Evolutionary conservation across 2,113 vertebrate genomes (phyloP).

Genomic region (Leptodactylus fuscus): DNA sequence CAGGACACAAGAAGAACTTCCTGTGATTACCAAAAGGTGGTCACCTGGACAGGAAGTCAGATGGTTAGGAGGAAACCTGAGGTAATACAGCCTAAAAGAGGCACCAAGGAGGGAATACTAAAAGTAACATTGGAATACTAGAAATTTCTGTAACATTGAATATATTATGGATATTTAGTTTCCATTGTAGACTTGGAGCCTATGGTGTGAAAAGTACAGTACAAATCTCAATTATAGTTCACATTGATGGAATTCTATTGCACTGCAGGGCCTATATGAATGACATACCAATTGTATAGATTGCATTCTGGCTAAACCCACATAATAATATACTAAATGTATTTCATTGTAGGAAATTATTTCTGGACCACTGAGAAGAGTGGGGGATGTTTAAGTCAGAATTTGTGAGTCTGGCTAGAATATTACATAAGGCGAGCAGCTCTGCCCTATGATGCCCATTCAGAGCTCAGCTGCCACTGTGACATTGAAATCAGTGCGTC

Average conservation of each 20-base stretch:
- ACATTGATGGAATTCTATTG: background rate
- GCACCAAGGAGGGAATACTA: background rate
- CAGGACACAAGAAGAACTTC: too few species aligned
- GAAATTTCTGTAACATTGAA: background rate
- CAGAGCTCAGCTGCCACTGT: background rate
- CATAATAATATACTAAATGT: background rate
- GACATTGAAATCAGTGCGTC: conserved; percentile 18
- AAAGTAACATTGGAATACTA: background rate
- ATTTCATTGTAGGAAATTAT: background rate
- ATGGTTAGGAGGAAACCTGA: background rate
- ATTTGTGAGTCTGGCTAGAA: background rate
- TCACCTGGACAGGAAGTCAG: background rate
- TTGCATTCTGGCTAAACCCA: background rate
- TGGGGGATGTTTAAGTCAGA: background rate
- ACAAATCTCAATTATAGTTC: background rate
- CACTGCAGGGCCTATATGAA: background rate
- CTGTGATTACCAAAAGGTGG: too few species aligned
- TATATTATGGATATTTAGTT: background rate
- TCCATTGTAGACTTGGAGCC: background rate
- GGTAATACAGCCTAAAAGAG: background rate
- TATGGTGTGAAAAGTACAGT: background rate
- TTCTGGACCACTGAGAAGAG: background rate
- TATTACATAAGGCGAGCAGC: background rate
- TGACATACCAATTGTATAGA: background rate
- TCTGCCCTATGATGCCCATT: background rate